Base-by-base conservation (phyloP, 2,888 invertebrate genomes). In the Dasysyrphus albostriatus region DNA sequence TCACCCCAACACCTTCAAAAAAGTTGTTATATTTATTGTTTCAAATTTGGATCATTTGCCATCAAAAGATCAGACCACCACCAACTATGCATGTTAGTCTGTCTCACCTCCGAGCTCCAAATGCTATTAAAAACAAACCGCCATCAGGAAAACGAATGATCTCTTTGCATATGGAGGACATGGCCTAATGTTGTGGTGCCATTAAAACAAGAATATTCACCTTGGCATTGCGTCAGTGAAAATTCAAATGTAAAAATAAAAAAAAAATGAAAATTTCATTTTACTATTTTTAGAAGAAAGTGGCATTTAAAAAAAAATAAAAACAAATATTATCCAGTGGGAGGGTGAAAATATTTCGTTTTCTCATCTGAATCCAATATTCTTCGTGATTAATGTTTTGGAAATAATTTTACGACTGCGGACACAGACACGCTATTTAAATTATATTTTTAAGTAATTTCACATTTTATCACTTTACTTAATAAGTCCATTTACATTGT, bases 221-320 rank as follows among this genome's bases (percentile, higher is more conserved):
- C 84, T 84, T 84, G 84, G 80, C 84, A 84, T 80, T 84, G 84
- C 76, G 75, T 84, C 84, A 80, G 70, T 84, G 65, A 70, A 79
- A 74, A 75, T 51, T 14, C 54, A 16, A 42, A 58, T 58, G 5
- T 58, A 37, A 42, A 61, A 59, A 19, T 37, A 37, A 59, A 59
- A 39, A 19, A 37, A 56, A 56, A 56, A 3, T 32, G 32, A 9
- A 56, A 32, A 34, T 58, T 16, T 10, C 16, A 37, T 37, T 24
- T 24, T 24, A 24, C 24, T 24, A 24, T 24, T 58, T 58, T 58
- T 10, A 58, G 58, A 37, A 16, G n/a, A 58, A 34, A 34, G n/a
- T 58, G 34, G 56, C 16, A 34, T 58, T 58, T 58, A 6, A 16
- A n/a, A 16, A n/a, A 32, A 58, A 32, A 9, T n/a, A n/a, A 56